Evolutionary conservation across 92 coral and sea anemone genomes (phyloP), one percentile per base, ranked within the genome.

Genomic region (Palythoa heliodiscus): DNA sequence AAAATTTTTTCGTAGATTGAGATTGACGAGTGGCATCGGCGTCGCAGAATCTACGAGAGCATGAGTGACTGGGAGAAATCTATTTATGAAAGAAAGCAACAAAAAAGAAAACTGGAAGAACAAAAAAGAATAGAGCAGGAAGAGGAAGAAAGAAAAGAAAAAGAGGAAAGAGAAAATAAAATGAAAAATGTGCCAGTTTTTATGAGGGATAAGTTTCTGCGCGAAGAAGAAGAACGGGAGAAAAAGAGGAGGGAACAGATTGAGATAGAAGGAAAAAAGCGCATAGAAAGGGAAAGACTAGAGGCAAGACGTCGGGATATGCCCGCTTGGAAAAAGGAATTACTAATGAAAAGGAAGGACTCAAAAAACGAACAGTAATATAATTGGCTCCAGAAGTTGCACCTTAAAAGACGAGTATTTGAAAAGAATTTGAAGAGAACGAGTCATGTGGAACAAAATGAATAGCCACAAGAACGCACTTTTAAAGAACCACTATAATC

Each of bases 1-100:
- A 12, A 16, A 25, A 29, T 29, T 69, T 69, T 5, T 29, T 7
- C 15, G 2, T 8, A 76, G 81, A 53, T 54, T 53, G 66, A 76
- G 81, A 76, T 76, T 14, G 81, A 76, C 29, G 81, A 76, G 39
- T 76, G 81, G 81, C 60, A 76, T 2, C 58, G 58, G 53, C 81
- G 81, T 57, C 81, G 81, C 48, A 16, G 81, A 17, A 54, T 76
- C 1, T 80, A 61, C 37, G 72, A 80, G 55, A 38, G 57, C 57
- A 61, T 80, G 85, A 80, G 85, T 54, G 75, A 80, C 39, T 69
- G 73, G 73, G 85, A 80, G 52, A 43, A n/a, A 29, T 22, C 75
- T 1, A 64, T 64, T 35, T 64, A 52, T 43, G 54, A 63, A 40
- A 20, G 63, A 48, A 82, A 73, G 39, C 23, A 69, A 57, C 63